phyloP scores from a whole-genome alignment of 1,140 invertebrate species.

The Papilio helenus region DNA sequence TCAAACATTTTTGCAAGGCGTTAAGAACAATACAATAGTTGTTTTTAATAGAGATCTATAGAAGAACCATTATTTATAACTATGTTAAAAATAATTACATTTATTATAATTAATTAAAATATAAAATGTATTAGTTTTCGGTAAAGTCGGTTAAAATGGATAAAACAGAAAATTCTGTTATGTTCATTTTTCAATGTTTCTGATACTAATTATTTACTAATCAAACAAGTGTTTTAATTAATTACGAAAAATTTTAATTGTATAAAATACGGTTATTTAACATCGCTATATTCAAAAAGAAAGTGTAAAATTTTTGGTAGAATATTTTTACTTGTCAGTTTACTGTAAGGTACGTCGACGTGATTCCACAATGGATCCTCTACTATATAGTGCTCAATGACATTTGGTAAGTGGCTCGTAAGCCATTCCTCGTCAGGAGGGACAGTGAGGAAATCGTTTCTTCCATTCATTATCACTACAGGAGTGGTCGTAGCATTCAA shows the following conservation, averaged over 20 bases:
- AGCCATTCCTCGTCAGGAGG: background rate
- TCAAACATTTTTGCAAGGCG: background rate
- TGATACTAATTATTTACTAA: no score
- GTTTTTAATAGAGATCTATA: no score
- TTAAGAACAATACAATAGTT: background rate
- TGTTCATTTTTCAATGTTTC: no score
- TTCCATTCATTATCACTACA: conserved; percentile 9
- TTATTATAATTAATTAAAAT: no score
- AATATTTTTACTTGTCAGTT: background rate
- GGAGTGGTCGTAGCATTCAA: conserved; percentile 3
- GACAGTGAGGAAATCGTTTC: background rate
- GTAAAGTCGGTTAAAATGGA: no score
- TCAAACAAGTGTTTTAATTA: background rate
- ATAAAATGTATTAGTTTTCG: no score
- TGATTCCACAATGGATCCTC: conserved; percentile 2
- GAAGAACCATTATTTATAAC: no score
- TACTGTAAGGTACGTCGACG: conserved; percentile 19
- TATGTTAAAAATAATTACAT: no score
- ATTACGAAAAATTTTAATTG: background rate
- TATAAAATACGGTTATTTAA: background rate
- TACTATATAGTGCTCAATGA: background rate
- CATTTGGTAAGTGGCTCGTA: conserved; percentile 18
- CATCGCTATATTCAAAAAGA: background rate
- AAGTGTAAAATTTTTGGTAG: conserved; percentile 24
- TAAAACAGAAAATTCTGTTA: no score